A percentile compares a stretch with the other conserved stretches of the same genome.
Conservation (phyloP, 2,888 invertebrate genomes). For the Lasius platythorax region DNA sequence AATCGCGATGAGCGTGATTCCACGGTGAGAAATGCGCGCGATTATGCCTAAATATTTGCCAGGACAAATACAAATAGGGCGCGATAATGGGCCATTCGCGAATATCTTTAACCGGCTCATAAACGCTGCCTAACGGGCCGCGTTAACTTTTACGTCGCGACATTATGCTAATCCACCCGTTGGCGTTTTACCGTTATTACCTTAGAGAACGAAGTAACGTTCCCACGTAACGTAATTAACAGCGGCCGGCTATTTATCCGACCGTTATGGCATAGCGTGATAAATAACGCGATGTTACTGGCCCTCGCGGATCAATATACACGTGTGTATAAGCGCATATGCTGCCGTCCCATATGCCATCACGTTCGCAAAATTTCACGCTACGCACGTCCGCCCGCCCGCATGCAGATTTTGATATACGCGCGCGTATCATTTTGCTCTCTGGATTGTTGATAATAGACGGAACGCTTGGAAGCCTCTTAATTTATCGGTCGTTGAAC, state of each 20-base stretch:
- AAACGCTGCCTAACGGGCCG: slow-evolving; percentile 48
- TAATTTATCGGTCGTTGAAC: slow-evolving; percentile 55
- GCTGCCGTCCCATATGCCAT: slow-evolving; percentile 46
- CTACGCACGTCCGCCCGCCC: slow-evolving; percentile 35
- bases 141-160: slow-evolving; percentile 52
- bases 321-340: slow-evolving; percentile 38
- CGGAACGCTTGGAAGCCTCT: slow-evolving; percentile 49
- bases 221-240: slow-evolving; percentile 53
- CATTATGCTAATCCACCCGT: slow-evolving; percentile 48
- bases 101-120: slow-evolving; percentile 52
- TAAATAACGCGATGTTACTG: slow-evolving; percentile 52
- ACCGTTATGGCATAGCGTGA: slow-evolving; percentile 37
- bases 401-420: slow-evolving; percentile 55
- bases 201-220: slow-evolving; percentile 40
- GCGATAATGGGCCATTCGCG: slow-evolving; percentile 40
- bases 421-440: slow-evolving; percentile 52
- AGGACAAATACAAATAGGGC: slow-evolving; percentile 48
- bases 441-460: slow-evolving; percentile 52
- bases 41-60: slow-evolving; percentile 55
- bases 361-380: slow-evolving; percentile 51
- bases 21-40: slow-evolving; percentile 4
- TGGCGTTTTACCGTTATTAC: slow-evolving; percentile 46
- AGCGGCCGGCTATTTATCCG: slow-evolving; percentile 51
- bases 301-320: slow-evolving; percentile 43
- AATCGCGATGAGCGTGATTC: slow-evolving; percentile 9